Base-by-base conservation (phyloP, 2,888 invertebrate species). In the Noctua fimbriata region DNA sequence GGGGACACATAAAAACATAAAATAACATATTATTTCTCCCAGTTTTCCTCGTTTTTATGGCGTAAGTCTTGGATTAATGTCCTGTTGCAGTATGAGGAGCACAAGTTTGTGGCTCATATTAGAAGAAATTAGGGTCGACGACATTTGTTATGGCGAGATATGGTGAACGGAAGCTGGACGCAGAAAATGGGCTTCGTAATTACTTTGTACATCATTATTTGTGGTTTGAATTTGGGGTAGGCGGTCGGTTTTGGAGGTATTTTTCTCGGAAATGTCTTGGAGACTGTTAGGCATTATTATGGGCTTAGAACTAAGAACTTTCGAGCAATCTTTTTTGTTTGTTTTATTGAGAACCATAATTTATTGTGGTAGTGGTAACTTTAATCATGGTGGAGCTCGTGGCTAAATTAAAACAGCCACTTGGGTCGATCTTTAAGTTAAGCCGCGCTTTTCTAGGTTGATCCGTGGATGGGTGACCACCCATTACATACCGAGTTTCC, bases 71-170 rank as follows among this genome's bases (percentile, higher is more conserved):
- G 83, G 75, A 89, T 90, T 90, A 89, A 89, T 90, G 89, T 76
- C 73, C 18, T 78, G 82, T 87, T 81, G 58, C 73, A 72, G 78
- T 52, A 73, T 55, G 78, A 81, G 70, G 55, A 67, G 52, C 63
- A 69, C 49, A 82, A 76, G 66, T 78, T 84, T 74, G 75, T 73
- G 75, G 69, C 74, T 85, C 76, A 80, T 82, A 85, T 87, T 89
- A 89, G 79, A 83, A 87, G 83, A 89, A 85, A 89, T 88, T 87
- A 89, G 77, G 90, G 89, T 85, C 87, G 72, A 12, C 47, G 72
- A 85, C 82, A 82, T 88, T 89, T 75, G 78, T 89, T 79, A 79
- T 69, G 4, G 16, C 58, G 52, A 87, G 72, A 78, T 87, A 88
- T 83, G 83, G 82, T 55, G 70, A 87, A 79, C 79, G 89, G 89